These are phyloP conservation scores for Ceratoteleas bidentatus DNA, from an alignment of 1,140 invertebrate species.

Conservation along the genomic window DNA sequence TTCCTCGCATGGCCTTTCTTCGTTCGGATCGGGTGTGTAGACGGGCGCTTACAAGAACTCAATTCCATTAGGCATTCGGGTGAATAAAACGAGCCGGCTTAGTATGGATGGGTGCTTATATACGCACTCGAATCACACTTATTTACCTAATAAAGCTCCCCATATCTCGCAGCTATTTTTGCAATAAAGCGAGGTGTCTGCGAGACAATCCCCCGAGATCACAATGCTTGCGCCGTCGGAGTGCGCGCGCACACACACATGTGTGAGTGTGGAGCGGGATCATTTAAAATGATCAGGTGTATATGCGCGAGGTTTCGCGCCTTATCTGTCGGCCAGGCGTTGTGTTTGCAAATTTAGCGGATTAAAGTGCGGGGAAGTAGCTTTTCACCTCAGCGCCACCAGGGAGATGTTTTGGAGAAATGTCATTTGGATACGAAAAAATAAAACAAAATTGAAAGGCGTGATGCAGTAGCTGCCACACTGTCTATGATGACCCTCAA, in stretches of 20 bases:
- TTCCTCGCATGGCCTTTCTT: slow-evolving; percentile 71
- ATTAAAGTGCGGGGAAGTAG: too few relatives aligned
- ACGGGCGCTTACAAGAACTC: slow-evolving; percentile 75
- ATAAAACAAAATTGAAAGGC: too few relatives aligned
- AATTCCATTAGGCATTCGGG: slow-evolving; percentile 79
- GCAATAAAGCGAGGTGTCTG: slow-evolving; percentile 76
- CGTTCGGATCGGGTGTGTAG: slow-evolving; percentile 49
- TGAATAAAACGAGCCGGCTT: slow-evolving; percentile 76
- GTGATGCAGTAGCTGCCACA: too few relatives aligned
- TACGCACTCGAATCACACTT: slow-evolving; percentile 75
- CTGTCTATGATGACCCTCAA: too few relatives aligned
- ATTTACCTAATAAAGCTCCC: slow-evolving; percentile 77
- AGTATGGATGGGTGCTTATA: slow-evolving; percentile 73
- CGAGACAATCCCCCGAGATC: slow-evolving; percentile 75
- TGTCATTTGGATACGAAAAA: too few relatives aligned
- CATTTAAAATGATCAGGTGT: slow-evolving; percentile 67
- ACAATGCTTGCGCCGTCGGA: slow-evolving; percentile 74
- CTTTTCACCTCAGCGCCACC: too few relatives aligned
- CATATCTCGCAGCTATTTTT: slow-evolving; percentile 64
- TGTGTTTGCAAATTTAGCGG: background rate
- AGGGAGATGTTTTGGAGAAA: too few relatives aligned
- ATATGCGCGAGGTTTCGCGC: background rate
- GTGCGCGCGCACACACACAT: slow-evolving; percentile 67
- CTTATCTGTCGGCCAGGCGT: background rate
- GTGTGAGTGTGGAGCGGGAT: slow-evolving; percentile 60